phyloP scores from a whole-genome alignment of 2,113 vertebrate species.

The Cephalopterus ornatus region DNA sequence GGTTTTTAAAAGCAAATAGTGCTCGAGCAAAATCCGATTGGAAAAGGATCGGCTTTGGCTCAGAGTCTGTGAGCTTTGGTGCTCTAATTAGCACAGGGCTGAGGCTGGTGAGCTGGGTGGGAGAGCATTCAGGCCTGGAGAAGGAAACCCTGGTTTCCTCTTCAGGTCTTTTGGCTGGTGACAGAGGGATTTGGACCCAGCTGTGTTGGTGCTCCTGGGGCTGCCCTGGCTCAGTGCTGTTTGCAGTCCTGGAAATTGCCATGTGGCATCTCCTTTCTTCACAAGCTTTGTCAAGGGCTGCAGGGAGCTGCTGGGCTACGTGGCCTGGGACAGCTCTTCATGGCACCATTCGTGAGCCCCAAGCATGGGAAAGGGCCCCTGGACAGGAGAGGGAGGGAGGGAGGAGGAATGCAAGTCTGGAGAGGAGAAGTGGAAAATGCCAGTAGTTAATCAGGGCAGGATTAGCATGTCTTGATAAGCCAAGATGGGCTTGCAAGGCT shows the following conservation, averaged over 20 bases:
- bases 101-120: accelerated
- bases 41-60: conserved; percentile 48
- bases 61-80: background rate
- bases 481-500: background rate
- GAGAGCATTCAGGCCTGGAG: background rate
- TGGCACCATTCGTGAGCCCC: background rate
- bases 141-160: background rate
- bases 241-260: background rate
- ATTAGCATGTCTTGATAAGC: conserved; percentile 45
- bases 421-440: background rate
- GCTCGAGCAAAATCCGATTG: conserved; percentile 41
- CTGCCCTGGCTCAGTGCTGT: background rate
- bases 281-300: background rate
- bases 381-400: background rate
- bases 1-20: conserved; percentile 52
- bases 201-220: background rate
- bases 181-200: background rate
- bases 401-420: background rate
- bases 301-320: background rate
- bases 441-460: background rate
- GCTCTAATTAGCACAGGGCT: conserved; percentile 48
- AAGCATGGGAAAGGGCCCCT: background rate
- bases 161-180: background rate
- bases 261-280: background rate
- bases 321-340: background rate